A percentile compares a stretch with the other conserved stretches of the same genome.
phyloP scores from a whole-genome alignment of 53 echinoderm and acorn worm species.

The Hippasteria phrygiana region DNA sequence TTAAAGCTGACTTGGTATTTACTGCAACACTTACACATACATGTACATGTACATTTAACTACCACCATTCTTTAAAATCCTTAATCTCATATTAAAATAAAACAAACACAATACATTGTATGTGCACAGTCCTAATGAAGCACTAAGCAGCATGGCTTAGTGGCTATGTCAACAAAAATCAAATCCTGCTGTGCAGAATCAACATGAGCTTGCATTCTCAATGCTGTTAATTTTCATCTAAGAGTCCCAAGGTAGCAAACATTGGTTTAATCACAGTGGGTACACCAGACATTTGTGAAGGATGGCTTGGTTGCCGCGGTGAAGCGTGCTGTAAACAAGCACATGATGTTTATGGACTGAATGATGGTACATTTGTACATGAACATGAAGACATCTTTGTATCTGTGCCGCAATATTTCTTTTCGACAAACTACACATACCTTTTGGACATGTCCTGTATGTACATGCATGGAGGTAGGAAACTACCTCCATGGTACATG shows the following conservation, averaged over 20 bases:
- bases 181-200: background rate
- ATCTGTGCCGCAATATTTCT: too few species aligned
- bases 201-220: background rate
- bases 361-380: background rate
- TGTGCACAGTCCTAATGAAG: too few species aligned
- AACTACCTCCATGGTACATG: too few species aligned
- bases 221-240: background rate
- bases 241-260: background rate
- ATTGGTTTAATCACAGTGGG: background rate
- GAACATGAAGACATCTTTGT: background rate
- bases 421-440: background rate
- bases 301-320: background rate
- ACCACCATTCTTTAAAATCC: too few species aligned
- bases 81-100: too few species aligned
- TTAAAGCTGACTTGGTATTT: too few species aligned
- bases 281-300: background rate
- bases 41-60: constrained; percentile 17
- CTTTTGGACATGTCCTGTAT: background rate
- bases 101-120: too few species aligned
- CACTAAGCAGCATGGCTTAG: too few species aligned
- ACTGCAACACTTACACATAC: background rate
- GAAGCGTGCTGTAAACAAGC: background rate
- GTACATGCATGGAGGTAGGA: too few species aligned
- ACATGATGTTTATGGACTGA: background rate
- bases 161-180: too few species aligned